These are phyloP conservation scores for Lacerta agilis DNA, from an alignment of 2,797 vertebrate species.

Conservation along the genomic window DNA sequence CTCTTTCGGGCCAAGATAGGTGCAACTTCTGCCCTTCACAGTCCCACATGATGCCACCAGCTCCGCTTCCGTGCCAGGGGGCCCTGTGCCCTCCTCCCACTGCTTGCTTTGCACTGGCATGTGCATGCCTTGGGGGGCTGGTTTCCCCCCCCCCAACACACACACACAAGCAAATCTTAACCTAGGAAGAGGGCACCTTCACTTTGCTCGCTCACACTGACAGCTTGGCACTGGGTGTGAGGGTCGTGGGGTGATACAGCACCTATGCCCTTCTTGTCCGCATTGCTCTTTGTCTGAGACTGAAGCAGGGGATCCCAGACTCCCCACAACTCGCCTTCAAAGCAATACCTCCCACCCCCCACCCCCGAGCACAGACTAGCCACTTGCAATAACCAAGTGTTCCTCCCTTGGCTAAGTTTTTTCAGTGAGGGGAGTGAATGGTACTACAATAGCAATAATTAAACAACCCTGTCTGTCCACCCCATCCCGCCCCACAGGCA, in stretches of 20 bases:
- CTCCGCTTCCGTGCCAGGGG: no score
- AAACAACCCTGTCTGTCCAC: no score
- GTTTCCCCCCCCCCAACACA: neutral
- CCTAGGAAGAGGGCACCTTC: no score
- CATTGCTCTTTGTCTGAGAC: neutral
- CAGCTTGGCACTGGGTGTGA: neutral
- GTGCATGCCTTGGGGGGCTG: neutral
- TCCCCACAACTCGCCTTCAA: neutral
- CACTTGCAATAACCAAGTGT: neutral
- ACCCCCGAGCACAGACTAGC: neutral
- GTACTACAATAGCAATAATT: neutral
- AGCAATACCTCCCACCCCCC: no score
- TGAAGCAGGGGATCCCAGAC: no score
- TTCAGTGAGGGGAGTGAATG: accelerated
- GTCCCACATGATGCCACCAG: neutral
- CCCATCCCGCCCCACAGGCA: neutral
- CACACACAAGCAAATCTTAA: neutral
- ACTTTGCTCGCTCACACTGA: no score
- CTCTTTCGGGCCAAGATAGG: neutral
- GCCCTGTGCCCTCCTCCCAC: accelerated
- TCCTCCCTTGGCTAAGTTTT: no score
- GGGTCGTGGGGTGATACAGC: no score
- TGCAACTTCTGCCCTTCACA: neutral
- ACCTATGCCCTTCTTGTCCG: neutral
- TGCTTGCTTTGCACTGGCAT: neutral